These are phyloP conservation scores for Hyperopisus bebe DNA, from an alignment of 2,113 vertebrate species.

Conservation along the genomic window DNA sequence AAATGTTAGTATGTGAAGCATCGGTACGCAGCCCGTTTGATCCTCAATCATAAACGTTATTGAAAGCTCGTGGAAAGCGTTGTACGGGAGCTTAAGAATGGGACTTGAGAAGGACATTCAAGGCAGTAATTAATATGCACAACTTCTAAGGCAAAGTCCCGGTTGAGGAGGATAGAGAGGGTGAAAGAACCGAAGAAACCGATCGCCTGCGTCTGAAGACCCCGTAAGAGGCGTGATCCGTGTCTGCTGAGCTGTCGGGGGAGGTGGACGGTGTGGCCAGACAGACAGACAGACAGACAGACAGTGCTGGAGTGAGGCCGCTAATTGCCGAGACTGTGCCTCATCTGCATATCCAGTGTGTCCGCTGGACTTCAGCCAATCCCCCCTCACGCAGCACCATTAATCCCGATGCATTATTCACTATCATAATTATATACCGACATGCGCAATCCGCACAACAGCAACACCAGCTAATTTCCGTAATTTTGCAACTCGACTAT, in stretches of 20 bases:
- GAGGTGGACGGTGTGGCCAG: constrained; percentile 50
- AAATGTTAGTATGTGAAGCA: constrained; percentile 9
- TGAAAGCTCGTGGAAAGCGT: constrained; percentile 12
- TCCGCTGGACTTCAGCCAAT: constrained; percentile 76
- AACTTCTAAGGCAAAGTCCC: constrained; percentile 27
- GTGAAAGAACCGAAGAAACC: constrained; percentile 41
- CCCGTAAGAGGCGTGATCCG: constrained; percentile 62
- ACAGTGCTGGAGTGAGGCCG: constrained; percentile 67
- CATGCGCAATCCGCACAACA: constrained; percentile 82
- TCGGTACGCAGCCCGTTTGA: constrained; percentile 13
- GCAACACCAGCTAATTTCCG: constrained; percentile 55
- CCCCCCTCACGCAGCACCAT: constrained; percentile 54
- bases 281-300: constrained; percentile 61
- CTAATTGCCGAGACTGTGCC: constrained; percentile 76
- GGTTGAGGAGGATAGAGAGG: background rate
- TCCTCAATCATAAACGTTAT: background rate
- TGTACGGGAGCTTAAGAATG: constrained; percentile 18
- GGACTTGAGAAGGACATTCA: constrained; percentile 33
- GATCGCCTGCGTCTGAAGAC: constrained; percentile 56
- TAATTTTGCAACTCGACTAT: constrained; percentile 57
- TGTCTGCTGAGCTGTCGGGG: constrained; percentile 42
- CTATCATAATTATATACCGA: constrained; percentile 79
- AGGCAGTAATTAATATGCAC: constrained; percentile 43
- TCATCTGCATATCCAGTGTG: constrained; percentile 85
- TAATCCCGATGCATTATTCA: constrained; percentile 83